Percentiles rank a stretch among this genome's conserved stretches.
Conservation (phyloP, 2,888 invertebrate genomes). For the Gasteruption jaculator region DNA sequence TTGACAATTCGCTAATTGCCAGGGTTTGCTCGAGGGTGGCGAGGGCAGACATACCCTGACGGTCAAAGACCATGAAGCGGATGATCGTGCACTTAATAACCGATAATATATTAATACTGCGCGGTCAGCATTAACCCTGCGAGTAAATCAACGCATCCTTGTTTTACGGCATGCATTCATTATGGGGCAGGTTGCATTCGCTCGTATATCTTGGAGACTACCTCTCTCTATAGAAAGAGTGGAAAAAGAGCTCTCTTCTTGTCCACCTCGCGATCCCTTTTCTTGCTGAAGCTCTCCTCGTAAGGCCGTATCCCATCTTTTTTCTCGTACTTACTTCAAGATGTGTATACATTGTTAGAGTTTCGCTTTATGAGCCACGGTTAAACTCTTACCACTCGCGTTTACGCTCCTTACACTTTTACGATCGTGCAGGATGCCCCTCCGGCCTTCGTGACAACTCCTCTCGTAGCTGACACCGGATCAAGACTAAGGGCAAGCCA, state of each 20-base stretch:
- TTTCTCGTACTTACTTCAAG: constrained; percentile 17
- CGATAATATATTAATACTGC: constrained; percentile 49
- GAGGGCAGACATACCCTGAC: no score
- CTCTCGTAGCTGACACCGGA: constrained; percentile 23
- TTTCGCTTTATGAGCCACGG: constrained; percentile 35
- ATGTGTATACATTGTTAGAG: constrained; percentile 35
- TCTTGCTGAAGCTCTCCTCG: no score
- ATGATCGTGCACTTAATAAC: constrained; percentile 42
- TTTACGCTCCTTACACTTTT: constrained; percentile 33
- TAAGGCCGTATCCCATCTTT: no score
- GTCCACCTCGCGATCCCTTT: constrained; percentile 14
- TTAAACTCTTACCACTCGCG: constrained; percentile 33
- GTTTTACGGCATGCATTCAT: constrained; percentile 50
- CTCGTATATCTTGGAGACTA: constrained; percentile 45
- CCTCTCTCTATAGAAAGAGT: constrained; percentile 16
- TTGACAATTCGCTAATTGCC: background rate
- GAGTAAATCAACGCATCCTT: constrained; percentile 49
- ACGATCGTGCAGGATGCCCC: constrained; percentile 34
- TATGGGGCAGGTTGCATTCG: constrained; percentile 46
- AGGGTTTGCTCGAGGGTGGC: background rate
- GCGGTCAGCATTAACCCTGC: constrained; percentile 38
- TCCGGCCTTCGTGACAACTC: constrained; percentile 27
- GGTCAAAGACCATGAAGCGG: constrained; percentile 19
- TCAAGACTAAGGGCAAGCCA: constrained; percentile 28
- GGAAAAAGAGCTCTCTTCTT: background rate